Conservation (phyloP, 2,888 invertebrate species). For the Eristalinus aeneus region DNA sequence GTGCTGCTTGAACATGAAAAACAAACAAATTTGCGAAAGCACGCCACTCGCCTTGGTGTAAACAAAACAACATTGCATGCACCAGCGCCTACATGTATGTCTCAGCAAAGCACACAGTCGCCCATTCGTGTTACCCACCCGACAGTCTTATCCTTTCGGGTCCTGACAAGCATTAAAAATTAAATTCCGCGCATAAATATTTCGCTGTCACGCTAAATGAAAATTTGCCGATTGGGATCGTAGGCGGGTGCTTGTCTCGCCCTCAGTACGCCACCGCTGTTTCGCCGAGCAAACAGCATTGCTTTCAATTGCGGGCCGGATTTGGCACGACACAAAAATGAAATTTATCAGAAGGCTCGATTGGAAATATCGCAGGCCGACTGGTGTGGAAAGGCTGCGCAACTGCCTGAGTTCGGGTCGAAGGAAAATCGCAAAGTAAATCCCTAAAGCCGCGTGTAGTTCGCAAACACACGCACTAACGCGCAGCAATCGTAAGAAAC, state of each 20-base stretch:
- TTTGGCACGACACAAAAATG: constrained; percentile 29
- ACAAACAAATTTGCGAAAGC: background rate
- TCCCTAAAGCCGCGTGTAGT: constrained; percentile 1
- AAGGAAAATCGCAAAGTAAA: constrained; percentile 46
- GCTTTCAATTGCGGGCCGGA: constrained; percentile 8
- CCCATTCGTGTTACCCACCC: background rate
- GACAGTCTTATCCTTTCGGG: constrained; percentile 10
- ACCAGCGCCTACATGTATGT: background rate
- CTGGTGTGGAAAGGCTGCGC: constrained; percentile 37
- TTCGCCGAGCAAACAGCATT: background rate
- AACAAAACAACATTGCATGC: constrained; percentile 47
- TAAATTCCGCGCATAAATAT: constrained; percentile 53
- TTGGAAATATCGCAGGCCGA: constrained; percentile 47
- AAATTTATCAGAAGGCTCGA: constrained; percentile 56
- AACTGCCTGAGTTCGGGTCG: constrained; percentile 37
- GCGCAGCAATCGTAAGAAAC: constrained; percentile 29
- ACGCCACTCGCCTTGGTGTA: background rate
- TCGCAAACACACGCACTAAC: background rate
- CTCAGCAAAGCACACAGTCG: background rate
- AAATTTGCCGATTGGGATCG: constrained; percentile 49
- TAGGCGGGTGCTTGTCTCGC: background rate
- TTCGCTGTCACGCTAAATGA: constrained; percentile 60
- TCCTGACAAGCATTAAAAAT: constrained; percentile 50
- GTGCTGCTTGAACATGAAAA: too few relatives aligned
- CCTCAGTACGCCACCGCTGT: background rate